phyloP scores from a whole-genome alignment of 2,888 invertebrate species.

The Xanthorhoe designata region DNA sequence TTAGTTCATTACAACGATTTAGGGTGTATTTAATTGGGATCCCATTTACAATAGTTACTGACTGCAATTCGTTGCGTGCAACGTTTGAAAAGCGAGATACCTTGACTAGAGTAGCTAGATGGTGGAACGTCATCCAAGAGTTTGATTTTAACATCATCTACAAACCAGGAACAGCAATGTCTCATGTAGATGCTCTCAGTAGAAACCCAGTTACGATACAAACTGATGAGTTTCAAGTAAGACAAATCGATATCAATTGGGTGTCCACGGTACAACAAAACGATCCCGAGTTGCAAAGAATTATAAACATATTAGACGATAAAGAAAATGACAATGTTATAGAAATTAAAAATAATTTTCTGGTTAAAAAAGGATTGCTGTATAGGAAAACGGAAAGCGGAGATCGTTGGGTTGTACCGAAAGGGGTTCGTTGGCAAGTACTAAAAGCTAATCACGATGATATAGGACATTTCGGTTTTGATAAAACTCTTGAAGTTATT shows the following conservation, averaged over 20 bases:
- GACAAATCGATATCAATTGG: background rate
- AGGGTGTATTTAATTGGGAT: background rate
- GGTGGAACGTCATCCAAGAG: conserved; percentile 1
- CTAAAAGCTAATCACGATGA: conserved; percentile 3
- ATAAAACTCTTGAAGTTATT: background rate
- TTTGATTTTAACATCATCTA: background rate
- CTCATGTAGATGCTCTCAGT: conserved; percentile 4
- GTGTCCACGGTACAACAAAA: background rate
- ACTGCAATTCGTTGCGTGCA: background rate
- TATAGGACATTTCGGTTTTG: conserved; percentile 7
- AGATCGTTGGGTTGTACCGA: conserved; percentile 6
- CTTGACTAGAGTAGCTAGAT: background rate
- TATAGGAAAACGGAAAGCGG: background rate
- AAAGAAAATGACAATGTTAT: background rate
- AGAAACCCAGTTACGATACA: background rate
- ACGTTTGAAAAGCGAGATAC: background rate
- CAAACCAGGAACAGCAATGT: background rate
- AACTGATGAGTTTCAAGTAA: background rate
- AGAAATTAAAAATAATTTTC: conserved; percentile 6
- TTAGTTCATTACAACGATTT: background rate
- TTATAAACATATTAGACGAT: background rate
- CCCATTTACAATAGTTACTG: background rate
- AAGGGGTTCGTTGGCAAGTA: no score
- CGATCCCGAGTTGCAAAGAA: background rate
- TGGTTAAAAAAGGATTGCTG: background rate